Evolutionary conservation across 2,797 vertebrate genomes (phyloP).

Genomic region (Chiloscyllium punctatum): DNA sequence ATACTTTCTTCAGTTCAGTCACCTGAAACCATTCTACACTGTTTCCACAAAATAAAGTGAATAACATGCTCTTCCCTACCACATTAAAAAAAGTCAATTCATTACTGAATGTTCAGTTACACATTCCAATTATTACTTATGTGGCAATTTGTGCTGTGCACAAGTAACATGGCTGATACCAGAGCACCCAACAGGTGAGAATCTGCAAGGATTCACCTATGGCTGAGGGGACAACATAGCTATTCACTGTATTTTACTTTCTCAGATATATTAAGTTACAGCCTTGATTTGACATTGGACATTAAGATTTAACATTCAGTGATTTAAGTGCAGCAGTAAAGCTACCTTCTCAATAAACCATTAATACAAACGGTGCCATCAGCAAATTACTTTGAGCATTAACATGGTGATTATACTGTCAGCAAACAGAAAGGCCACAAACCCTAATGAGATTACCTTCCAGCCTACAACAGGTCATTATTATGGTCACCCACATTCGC

Average conservation of each 20-base stretch:
- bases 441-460: constrained; percentile 11
- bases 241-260: background rate
- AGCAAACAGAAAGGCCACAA: constrained; percentile 24
- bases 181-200: background rate
- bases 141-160: background rate
- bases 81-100: background rate
- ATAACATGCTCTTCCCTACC: background rate
- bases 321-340: background rate
- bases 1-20: background rate
- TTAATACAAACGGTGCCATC: constrained; percentile 20
- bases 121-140: background rate
- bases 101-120: background rate
- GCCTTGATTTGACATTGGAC: constrained; percentile 23
- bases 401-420: background rate
- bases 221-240: background rate
- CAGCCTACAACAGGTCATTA: background rate
- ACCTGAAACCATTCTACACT: background rate
- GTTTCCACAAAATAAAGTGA: background rate
- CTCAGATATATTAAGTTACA: background rate
- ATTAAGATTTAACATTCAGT: constrained; percentile 14
- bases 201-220: background rate
- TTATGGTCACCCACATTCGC: background rate
- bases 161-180: background rate
- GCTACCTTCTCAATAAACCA: background rate
- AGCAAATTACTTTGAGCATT: constrained; percentile 33